A percentile compares a stretch with the other conserved stretches of the same genome.
Evolutionary conservation across 2,888 invertebrate species (phyloP).

Genomic region (Tyria jacobaeae): DNA sequence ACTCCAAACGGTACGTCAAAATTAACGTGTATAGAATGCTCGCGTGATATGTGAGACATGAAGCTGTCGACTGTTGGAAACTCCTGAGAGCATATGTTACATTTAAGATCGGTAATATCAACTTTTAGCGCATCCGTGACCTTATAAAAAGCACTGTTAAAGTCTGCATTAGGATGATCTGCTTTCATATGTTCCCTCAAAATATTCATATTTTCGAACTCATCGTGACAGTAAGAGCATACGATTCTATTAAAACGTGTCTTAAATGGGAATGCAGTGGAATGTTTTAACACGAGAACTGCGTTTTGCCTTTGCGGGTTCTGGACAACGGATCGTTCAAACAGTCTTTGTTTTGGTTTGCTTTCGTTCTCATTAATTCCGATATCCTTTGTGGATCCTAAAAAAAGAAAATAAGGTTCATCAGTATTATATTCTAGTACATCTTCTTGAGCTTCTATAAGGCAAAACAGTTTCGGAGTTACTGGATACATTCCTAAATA

Average conservation of each 20-base stretch:
- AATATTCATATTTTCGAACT: constrained; percentile 76
- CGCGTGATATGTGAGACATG: constrained; percentile 73
- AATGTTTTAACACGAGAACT: constrained; percentile 76
- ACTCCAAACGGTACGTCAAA: constrained; percentile 79
- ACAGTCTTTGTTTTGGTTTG: constrained; percentile 82
- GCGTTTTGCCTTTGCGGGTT: constrained; percentile 82
- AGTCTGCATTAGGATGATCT: constrained; percentile 72
- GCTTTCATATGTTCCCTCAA: constrained; percentile 74
- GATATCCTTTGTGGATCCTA: constrained; percentile 78
- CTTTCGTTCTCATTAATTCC: constrained; percentile 71
- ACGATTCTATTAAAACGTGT: constrained; percentile 80
- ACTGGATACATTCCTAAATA: not conserved
- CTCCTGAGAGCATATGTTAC: constrained; percentile 69
- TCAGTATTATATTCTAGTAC: constrained; percentile 72
- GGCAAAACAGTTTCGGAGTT: constrained; percentile 2
- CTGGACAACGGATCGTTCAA: constrained; percentile 82
- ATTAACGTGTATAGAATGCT: constrained; percentile 72
- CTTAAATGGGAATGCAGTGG: constrained; percentile 80
- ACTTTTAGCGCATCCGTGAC: constrained; percentile 78
- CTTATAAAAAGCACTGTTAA: constrained; percentile 80
- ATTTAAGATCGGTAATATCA: constrained; percentile 77
- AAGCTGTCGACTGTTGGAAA: constrained; percentile 69
- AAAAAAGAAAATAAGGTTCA: constrained; percentile 79
- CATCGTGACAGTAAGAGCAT: constrained; percentile 81
- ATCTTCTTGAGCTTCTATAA: constrained; percentile 35